Conservation (phyloP, 30 jellyfish, hydroid and myxozoan species). For the Morbakka virulenta region DNA sequence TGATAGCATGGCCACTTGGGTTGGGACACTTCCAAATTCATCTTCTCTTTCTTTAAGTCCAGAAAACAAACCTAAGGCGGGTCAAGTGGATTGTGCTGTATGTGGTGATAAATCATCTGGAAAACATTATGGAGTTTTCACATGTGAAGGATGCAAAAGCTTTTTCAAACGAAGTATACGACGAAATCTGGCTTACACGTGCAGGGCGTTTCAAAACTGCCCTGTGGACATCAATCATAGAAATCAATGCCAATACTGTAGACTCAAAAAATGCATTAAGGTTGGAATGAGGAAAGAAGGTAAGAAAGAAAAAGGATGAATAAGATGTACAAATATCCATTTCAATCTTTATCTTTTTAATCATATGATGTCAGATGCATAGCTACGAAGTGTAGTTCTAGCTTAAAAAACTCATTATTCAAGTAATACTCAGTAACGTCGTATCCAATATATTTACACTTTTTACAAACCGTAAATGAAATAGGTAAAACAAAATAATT, state of each 20-base stretch:
- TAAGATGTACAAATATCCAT: too few species aligned
- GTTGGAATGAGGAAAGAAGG: slow-evolving; percentile 98
- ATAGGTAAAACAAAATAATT: too few species aligned
- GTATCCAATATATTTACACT: too few species aligned
- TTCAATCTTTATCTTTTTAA: too few species aligned
- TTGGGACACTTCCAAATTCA: slow-evolving; percentile 31
- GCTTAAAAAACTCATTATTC: too few species aligned
- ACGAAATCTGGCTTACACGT: slow-evolving; percentile 82
- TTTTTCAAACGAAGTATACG: slow-evolving; percentile 90
- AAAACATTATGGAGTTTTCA: slow-evolving; percentile 92
- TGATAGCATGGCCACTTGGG: slow-evolving; percentile 17
- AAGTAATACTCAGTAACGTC: too few species aligned
- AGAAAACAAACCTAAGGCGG: slow-evolving; percentile 68
- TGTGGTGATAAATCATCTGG: slow-evolving; percentile 98
- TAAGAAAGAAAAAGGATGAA: too few species aligned
- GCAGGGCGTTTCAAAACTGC: slow-evolving; percentile 94
- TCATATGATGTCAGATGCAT: too few species aligned
- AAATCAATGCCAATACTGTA: slow-evolving; percentile 91
- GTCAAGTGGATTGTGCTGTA: slow-evolving; percentile 78
- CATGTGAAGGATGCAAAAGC: slow-evolving; percentile 98
- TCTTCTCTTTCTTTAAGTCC: slow-evolving; percentile 49
- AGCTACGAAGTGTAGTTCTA: too few species aligned
- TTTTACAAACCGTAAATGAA: too few species aligned
- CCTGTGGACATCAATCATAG: slow-evolving; percentile 88
- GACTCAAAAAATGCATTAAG: slow-evolving; percentile 83